Conservation (phyloP, 2,888 invertebrate genomes). For the Camponotus fellah region DNA sequence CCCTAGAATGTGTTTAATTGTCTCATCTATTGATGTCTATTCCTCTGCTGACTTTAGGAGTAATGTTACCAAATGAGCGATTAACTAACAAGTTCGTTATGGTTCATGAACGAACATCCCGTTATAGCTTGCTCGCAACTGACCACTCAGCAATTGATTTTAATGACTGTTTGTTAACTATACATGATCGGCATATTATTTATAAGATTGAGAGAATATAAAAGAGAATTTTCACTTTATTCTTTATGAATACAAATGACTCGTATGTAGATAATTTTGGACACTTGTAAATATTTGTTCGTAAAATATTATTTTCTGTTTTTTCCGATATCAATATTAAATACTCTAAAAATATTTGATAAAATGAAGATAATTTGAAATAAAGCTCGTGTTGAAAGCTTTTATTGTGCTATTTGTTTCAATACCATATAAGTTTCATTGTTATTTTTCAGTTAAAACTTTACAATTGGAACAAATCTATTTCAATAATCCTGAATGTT, state of each 20-base stretch:
- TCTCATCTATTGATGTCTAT: neutral
- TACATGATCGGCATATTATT: constrained; percentile 66
- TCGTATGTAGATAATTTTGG: neutral
- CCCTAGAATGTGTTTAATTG: constrained; percentile 36
- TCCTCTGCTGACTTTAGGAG: constrained; percentile 9
- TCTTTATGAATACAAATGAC: neutral
- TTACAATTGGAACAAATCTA: neutral
- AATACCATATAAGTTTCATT: neutral
- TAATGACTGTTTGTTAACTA: constrained; percentile 37
- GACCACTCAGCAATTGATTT: constrained; percentile 52
- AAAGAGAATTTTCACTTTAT: constrained; percentile 14
- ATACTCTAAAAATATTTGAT: neutral
- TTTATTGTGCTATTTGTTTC: neutral
- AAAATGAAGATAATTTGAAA: neutral
- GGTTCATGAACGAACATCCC: constrained; percentile 55
- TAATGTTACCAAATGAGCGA: constrained; percentile 29
- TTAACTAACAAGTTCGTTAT: constrained; percentile 39
- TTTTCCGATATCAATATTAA: neutral
- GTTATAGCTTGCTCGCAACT: constrained; percentile 61
- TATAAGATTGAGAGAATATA: constrained; percentile 51
- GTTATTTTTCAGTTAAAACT: neutral
- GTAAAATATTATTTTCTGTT: neutral
- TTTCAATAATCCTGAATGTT: neutral
- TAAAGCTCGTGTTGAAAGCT: neutral
- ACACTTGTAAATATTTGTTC: neutral